Percentiles rank a stretch among this genome's conserved stretches.
Conservation (phyloP, 2,113 vertebrate species). For the Phylloscopus trochiloides region DNA sequence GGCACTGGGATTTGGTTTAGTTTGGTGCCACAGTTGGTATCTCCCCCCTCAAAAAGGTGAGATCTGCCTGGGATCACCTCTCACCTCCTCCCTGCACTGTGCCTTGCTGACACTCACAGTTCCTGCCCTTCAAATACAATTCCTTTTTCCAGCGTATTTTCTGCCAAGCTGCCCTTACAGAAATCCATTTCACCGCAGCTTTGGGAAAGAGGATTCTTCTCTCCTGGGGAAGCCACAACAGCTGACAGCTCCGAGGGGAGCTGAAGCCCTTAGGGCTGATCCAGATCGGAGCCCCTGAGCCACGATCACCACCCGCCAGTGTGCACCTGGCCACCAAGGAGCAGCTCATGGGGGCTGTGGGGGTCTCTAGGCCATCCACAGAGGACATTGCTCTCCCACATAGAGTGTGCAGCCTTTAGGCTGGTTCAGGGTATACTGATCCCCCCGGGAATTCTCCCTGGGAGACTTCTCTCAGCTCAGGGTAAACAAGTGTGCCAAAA, state of each 20-base stretch:
- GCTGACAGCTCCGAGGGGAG: neutral
- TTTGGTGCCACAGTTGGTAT: too few relatives aligned
- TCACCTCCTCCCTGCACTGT: fast-evolving
- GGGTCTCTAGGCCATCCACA: neutral
- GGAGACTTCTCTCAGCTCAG: neutral
- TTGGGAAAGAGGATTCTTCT: neutral
- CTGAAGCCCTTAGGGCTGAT: neutral
- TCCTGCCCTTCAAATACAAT: neutral
- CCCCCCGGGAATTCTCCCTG: neutral
- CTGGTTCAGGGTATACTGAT: too few relatives aligned
- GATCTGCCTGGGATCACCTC: neutral
- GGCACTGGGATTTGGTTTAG: neutral
- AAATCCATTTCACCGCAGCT: fast-evolving
- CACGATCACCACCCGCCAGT: fast-evolving
- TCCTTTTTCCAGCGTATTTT: neutral
- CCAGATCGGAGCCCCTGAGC: fast-evolving
- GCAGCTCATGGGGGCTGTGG: neutral
- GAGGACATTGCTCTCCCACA: neutral
- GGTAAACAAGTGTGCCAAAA: neutral
- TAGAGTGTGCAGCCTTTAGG: neutral
- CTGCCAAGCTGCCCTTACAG: neutral
- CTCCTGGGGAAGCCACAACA: neutral
- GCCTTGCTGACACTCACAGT: neutral
- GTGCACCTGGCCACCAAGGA: neutral
- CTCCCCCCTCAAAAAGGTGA: neutral